phyloP scores from a whole-genome alignment of 2,797 vertebrate species.

The Notamacropus eugenii region DNA sequence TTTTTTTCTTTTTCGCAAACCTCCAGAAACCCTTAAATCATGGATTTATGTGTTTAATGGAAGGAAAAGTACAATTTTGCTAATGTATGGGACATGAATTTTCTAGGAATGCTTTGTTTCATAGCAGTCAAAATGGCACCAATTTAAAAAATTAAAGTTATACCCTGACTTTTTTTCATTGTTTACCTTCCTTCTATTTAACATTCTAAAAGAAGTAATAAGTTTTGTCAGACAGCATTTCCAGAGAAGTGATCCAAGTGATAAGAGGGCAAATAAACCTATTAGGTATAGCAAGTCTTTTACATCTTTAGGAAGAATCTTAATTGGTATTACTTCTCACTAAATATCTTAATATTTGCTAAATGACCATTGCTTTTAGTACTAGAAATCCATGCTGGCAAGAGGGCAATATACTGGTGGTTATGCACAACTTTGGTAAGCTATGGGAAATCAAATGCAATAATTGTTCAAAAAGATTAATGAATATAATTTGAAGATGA shows the following conservation, averaged over 20 bases:
- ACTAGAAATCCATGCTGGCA: background rate
- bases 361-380: background rate
- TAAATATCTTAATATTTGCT: background rate
- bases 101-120: background rate
- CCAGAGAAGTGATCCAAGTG: background rate
- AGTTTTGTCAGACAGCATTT: background rate
- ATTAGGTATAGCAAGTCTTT: background rate
- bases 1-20: background rate
- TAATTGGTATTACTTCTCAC: background rate
- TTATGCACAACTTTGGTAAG: background rate
- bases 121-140: background rate
- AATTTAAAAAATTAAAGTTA: slow-evolving; percentile 29
- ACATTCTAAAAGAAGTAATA: slow-evolving; percentile 20
- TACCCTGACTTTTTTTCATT: background rate
- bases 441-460: background rate
- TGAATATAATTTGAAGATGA: slow-evolving; percentile 11
- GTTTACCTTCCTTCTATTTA: slow-evolving; percentile 19
- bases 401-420: background rate
- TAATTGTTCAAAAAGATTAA: background rate
- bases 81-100: background rate
- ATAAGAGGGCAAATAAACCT: background rate
- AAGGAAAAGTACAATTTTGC: background rate
- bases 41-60: background rate
- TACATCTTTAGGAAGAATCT: slow-evolving; percentile 27
- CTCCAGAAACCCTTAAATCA: background rate